These are phyloP conservation scores for Allolobophora icterica DNA, from an alignment of 2,888 invertebrate species.

Conservation along the genomic window DNA sequence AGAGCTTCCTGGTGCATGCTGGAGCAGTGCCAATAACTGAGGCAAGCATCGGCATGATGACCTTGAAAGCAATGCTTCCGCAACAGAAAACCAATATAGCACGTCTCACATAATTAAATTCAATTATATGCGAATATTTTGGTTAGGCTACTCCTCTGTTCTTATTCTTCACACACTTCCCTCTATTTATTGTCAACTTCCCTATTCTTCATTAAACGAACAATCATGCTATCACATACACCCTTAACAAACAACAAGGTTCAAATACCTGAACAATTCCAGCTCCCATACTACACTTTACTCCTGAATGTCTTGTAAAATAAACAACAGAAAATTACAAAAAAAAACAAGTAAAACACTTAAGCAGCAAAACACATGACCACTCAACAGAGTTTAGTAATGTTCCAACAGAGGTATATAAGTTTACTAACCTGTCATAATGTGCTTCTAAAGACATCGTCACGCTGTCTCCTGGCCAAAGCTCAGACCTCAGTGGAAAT, in stretches of 20 bases:
- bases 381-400: too few species aligned
- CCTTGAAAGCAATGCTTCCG: too few species aligned
- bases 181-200: not conserved
- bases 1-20: too few species aligned
- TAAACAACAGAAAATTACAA: too few species aligned
- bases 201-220: not conserved
- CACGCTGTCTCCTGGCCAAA: not conserved
- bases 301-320: not conserved
- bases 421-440: slow-evolving; percentile 12
- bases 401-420: not conserved
- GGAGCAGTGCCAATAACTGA: too few species aligned
- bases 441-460: not conserved
- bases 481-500: slow-evolving; percentile 1
- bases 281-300: not conserved
- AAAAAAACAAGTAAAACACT: too few species aligned
- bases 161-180: not conserved
- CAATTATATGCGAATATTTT: too few species aligned
- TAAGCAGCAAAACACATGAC: not conserved
- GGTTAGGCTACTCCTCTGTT: not conserved
- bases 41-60: too few species aligned
- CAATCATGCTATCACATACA: not conserved
- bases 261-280: not conserved
- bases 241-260: not conserved
- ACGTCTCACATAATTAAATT: too few species aligned
- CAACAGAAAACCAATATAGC: too few species aligned